Evolutionary conservation across 2,113 vertebrate genomes (phyloP).

Genomic region (Stegastes partitus): DNA sequence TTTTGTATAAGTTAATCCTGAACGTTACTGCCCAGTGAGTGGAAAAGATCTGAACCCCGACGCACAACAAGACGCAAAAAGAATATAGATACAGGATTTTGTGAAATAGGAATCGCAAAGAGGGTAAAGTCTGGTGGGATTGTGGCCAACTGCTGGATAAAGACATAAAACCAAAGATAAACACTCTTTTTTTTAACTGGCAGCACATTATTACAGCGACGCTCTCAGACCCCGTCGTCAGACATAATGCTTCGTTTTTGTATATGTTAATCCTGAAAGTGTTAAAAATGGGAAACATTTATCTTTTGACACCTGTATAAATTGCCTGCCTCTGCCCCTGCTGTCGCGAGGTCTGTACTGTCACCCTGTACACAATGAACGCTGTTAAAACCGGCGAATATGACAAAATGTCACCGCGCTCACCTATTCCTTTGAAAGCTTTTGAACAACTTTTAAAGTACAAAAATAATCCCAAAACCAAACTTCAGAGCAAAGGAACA

Average conservation of each 20-base stretch:
- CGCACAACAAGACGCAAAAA: background rate
- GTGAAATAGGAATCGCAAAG: too few relatives aligned
- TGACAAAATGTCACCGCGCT: slow-evolving; percentile 37
- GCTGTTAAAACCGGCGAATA: slow-evolving; percentile 33
- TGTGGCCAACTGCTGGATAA: background rate
- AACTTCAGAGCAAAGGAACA: slow-evolving; percentile 51
- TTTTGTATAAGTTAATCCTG: slow-evolving; percentile 8
- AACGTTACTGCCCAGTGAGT: background rate
- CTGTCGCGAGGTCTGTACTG: background rate
- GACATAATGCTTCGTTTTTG: background rate
- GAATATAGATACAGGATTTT: too few relatives aligned
- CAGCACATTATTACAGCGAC: background rate
- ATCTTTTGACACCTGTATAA: slow-evolving; percentile 29
- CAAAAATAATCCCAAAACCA: slow-evolving; percentile 60
- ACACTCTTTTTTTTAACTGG: too few relatives aligned
- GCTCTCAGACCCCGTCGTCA: background rate
- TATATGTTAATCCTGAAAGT: slow-evolving; percentile 13
- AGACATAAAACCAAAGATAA: background rate
- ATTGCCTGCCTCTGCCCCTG: slow-evolving; percentile 4
- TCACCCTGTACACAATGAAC: slow-evolving; percentile 11
- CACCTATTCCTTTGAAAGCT: slow-evolving; percentile 35
- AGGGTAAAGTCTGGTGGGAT: too few relatives aligned
- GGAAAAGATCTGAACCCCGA: background rate
- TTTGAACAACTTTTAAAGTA: slow-evolving; percentile 59
- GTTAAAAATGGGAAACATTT: slow-evolving; percentile 29